These are phyloP conservation scores for Fragum whitleyi DNA, from an alignment of 2,888 invertebrate genomes.

Conservation along the genomic window DNA sequence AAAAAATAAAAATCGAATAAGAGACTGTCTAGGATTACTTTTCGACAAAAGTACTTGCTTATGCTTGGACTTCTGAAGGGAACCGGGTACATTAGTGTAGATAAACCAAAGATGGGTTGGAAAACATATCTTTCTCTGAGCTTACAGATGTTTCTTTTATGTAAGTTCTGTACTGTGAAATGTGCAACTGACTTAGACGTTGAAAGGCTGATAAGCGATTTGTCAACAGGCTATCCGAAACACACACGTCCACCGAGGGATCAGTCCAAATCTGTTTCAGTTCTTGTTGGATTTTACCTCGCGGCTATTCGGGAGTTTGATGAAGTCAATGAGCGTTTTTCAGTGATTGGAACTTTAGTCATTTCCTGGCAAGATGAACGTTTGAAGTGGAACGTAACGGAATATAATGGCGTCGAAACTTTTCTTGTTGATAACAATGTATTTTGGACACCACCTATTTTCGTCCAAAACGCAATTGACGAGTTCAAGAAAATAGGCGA, in stretches of 20 bases:
- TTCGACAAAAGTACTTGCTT: too few species aligned
- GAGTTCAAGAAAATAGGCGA: slow-evolving; percentile 7
- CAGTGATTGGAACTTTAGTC: neutral
- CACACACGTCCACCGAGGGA: neutral
- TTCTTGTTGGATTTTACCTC: neutral
- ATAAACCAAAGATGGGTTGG: too few species aligned
- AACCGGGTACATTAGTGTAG: too few species aligned
- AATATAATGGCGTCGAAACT: slow-evolving; percentile 5
- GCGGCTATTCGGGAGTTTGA: neutral
- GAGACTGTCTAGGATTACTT: too few species aligned
- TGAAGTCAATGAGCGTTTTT: slow-evolving; percentile 4
- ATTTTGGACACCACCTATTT: slow-evolving; percentile 12
- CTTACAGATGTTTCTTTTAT: neutral
- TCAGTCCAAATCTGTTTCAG: neutral
- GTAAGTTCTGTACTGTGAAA: neutral
- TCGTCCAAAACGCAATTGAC: slow-evolving; percentile 7
- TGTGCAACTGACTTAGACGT: neutral
- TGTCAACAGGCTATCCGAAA: neutral
- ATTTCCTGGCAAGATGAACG: slow-evolving; percentile 12
- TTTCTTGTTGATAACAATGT: neutral
- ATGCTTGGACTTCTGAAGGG: too few species aligned
- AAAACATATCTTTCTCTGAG: too few species aligned
- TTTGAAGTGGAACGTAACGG: neutral
- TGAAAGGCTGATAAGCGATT: neutral
- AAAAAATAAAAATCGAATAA: too few species aligned